A percentile compares a stretch with the other conserved stretches of the same genome.
Evolutionary conservation across 1,140 invertebrate genomes (phyloP).

Genomic region (Drosophila repleta): DNA sequence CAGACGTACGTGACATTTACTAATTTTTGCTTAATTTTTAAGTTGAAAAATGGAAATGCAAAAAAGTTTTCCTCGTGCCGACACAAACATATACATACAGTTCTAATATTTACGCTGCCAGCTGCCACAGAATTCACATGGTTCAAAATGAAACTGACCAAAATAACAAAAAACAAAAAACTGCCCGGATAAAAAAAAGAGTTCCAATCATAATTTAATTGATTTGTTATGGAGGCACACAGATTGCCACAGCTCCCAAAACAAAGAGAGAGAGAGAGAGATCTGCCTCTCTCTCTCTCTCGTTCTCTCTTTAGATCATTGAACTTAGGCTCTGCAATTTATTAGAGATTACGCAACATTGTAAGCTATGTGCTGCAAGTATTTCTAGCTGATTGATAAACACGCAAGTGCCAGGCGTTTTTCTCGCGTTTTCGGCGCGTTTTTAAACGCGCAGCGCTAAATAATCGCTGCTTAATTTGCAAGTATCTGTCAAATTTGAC

Average conservation of each 20-base stretch:
- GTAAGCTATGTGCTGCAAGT: constrained; percentile 5
- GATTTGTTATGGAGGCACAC: constrained; percentile 38
- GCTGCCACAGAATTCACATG: background rate
- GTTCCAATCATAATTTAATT: constrained; percentile 33
- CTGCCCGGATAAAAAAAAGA: background rate
- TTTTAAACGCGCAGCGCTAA: constrained; percentile 26
- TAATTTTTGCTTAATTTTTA: constrained; percentile 50
- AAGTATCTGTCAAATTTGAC: background rate
- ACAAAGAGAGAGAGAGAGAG: background rate
- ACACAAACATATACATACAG: background rate
- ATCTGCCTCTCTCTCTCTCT: background rate
- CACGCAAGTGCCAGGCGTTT: constrained; percentile 15
- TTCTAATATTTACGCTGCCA: too few species aligned
- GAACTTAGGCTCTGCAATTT: constrained; percentile 27
- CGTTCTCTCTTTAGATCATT: constrained; percentile 12
- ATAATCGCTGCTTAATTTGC: constrained; percentile 23
- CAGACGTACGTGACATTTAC: constrained; percentile 64
- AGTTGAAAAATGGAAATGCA: constrained; percentile 25
- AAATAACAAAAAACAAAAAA: background rate
- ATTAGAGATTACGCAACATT: constrained; percentile 26
- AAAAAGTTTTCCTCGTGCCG: constrained; percentile 47
- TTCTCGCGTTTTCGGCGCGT: constrained; percentile 27
- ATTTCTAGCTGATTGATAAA: constrained; percentile 21
- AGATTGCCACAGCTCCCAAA: constrained; percentile 27
- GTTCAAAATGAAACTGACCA: background rate